These are phyloP conservation scores for Philopotamus ludificatus DNA, from an alignment of 1,140 invertebrate species.

Conservation along the genomic window DNA sequence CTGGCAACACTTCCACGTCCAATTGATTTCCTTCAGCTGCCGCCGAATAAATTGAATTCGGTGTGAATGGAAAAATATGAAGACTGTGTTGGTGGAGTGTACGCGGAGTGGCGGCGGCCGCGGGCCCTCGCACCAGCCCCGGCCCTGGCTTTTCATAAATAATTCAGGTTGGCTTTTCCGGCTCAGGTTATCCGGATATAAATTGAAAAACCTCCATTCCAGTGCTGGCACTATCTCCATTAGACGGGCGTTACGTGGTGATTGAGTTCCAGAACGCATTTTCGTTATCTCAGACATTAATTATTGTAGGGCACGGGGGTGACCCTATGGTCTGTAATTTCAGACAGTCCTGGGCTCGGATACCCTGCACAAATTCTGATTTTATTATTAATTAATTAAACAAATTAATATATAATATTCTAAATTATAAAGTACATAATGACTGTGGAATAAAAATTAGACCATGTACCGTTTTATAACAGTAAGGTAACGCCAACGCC, in stretches of 20 bases:
- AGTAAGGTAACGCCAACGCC: no score
- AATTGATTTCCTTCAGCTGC: neutral
- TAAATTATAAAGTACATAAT: no score
- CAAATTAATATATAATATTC: no score
- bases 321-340: no score
- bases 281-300: neutral
- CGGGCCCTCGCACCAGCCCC: neutral
- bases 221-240: neutral
- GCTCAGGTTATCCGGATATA: constrained; percentile 1
- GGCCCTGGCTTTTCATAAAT: constrained; percentile 13
- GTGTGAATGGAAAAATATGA: constrained; percentile 1
- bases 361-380: no score
- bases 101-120: neutral
- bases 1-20: neutral
- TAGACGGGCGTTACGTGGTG: neutral
- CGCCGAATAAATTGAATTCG: neutral
- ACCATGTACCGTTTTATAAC: no score
- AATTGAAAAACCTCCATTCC: neutral
- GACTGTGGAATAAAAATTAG: no score
- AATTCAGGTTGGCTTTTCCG: constrained; percentile 13
- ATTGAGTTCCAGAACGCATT: neutral
- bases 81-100: neutral
- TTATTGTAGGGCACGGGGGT: no score
- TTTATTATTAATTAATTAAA: no score
- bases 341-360: no score